A percentile compares a stretch with the other conserved stretches of the same genome.
Evolutionary conservation across 1,140 invertebrate species (phyloP).

Genomic region (Drosophila paulistorum): DNA sequence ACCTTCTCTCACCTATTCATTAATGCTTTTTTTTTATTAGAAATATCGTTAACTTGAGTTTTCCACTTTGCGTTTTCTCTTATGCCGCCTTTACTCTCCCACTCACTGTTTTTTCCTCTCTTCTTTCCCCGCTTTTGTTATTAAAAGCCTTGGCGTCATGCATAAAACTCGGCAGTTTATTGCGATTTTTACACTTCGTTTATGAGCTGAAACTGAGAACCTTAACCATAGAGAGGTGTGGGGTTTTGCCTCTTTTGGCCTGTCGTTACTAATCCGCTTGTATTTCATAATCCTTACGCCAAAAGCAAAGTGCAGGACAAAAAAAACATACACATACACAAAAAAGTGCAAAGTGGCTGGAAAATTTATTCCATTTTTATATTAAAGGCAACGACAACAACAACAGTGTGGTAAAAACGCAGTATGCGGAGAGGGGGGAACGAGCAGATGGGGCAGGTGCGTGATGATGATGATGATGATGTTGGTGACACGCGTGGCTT

Average conservation of each 20-base stretch:
- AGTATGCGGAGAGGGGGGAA: background rate
- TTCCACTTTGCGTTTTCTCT: slow-evolving; percentile 52
- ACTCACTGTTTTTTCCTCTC: slow-evolving; percentile 34
- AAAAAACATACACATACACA: slow-evolving; percentile 12
- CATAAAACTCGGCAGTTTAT: slow-evolving; percentile 68
- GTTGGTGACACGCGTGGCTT: slow-evolving; percentile 64
- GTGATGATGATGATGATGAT: slow-evolving; percentile 28
- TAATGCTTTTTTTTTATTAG: slow-evolving; percentile 76
- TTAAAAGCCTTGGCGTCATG: slow-evolving; percentile 66
- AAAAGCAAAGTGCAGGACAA: slow-evolving; percentile 46
- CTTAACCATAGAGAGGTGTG: background rate
- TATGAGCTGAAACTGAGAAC: slow-evolving; percentile 37
- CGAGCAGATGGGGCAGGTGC: slow-evolving; percentile 16
- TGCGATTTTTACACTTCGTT: slow-evolving; percentile 62
- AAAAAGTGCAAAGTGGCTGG: slow-evolving; percentile 71
- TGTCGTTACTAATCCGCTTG: slow-evolving; percentile 69
- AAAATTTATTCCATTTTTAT: slow-evolving; percentile 69
- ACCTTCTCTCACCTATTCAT: slow-evolving; percentile 49
- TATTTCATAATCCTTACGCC: slow-evolving; percentile 74
- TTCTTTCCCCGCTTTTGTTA: slow-evolving; percentile 28
- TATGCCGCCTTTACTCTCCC: background rate
- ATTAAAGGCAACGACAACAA: slow-evolving; percentile 50
- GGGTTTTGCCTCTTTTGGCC: background rate
- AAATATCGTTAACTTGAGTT: slow-evolving; percentile 65
- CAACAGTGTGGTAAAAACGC: background rate